Base-by-base conservation (phyloP, 2,888 invertebrate genomes). In the Encarsia formosa region DNA sequence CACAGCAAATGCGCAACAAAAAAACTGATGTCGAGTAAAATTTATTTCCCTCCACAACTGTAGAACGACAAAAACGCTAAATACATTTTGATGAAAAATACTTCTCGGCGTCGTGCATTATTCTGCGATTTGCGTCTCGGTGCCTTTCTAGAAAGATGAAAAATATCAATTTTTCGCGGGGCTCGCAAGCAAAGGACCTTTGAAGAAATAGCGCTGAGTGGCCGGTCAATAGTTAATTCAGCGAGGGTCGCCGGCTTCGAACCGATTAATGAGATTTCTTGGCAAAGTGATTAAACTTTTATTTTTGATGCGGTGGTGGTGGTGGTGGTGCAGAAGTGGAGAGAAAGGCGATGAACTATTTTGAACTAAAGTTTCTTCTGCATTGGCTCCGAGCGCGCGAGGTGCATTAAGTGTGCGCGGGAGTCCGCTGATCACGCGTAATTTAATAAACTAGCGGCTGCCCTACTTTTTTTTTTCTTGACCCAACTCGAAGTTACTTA, bases 211-310 rank as follows among this genome's bases (percentile, higher is more conserved):
- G n/a, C n/a, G n/a, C n/a, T n/a, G n/a, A 35, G 15, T 13, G 24
- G 34, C 42, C 24, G 24, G 51, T 48, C 50, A 44, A 51, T 51
- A 44, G 40, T 51, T 55, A 51, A 55, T 51, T 41, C 43, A 29
- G 48, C 55, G 15, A 40, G 23, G 51, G 47, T 51, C 35, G 51
- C 40, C 35, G 20, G 16, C 26, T 18, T 41, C 29, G 24, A 39
- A 51, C 44, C 48, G 51, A 48, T 51, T 48, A 51, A 55, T 55
- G 51, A 55, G 43, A 48, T 55, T 51, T 51, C 55, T 55, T 55
- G 16, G 26, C 19, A n/a, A 55, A 55, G 48, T 51, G 48, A 55
- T 55, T 48, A 51, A 51, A 48, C 37, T 51, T 55, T 55, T 51
- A 43, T 55, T 44, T 51, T 48, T 38, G 15, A 41, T 37, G 37